These are phyloP conservation scores for Barypeithes pellucidus DNA, from an alignment of 2,888 invertebrate species.

Conservation along the genomic window DNA sequence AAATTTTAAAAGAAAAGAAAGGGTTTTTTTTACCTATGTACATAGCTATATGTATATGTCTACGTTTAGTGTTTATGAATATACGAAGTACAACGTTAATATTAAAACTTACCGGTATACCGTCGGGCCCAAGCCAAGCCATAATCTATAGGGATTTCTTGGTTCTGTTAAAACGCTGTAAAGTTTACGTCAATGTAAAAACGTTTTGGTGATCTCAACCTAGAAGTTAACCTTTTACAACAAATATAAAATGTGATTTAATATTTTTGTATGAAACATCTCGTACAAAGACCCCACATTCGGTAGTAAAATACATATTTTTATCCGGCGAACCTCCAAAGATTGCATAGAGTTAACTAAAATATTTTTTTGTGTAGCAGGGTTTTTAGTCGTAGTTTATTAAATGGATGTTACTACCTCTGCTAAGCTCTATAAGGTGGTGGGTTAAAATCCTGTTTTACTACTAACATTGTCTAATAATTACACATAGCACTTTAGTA, in stretches of 20 bases:
- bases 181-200: background rate
- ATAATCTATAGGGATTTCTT: background rate
- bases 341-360: constrained; percentile 1
- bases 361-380: constrained; percentile 6
- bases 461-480: constrained; percentile 9
- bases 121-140: too few species aligned
- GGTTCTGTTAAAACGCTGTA: background rate
- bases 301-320: background rate
- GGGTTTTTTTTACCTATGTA: too few species aligned
- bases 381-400: constrained; percentile 10
- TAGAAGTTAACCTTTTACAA: constrained; percentile 5
- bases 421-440: background rate
- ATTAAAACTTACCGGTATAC: too few species aligned
- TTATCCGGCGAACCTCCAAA: background rate
- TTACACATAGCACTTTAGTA: background rate
- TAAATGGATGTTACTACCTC: background rate
- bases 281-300: constrained; percentile 1
- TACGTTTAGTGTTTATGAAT: too few species aligned
- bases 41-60: too few species aligned
- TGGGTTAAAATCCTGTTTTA: constrained; percentile 8
- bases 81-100: too few species aligned
- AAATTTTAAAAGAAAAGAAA: too few species aligned
- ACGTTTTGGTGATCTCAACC: constrained; percentile 7
- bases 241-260: constrained; percentile 16
- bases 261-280: constrained; percentile 22